Base-by-base conservation (phyloP, 2,797 vertebrate species). In the Loris lydekkerianus region DNA sequence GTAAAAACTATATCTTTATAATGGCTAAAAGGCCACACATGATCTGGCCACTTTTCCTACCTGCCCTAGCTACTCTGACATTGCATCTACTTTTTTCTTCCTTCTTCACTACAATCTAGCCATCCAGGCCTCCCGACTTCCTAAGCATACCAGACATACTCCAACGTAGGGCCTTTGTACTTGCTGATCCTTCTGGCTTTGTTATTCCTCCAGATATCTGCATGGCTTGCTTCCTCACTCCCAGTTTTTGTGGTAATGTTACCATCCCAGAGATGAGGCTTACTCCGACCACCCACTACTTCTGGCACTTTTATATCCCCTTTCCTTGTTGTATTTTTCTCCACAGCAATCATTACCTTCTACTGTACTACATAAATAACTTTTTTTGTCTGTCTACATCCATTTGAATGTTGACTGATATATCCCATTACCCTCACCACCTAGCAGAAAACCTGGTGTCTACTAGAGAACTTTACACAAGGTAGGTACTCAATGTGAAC, bases 241-340 rank as follows among this genome's bases (percentile, higher is more conserved):
- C n/a, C 34, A 60, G 31, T 70, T 83, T 70, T 67, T 83, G 27
- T 18, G 46, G 10, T 94, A 60, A 75, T 15, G 40, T 81, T 82
- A 93, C 14, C 23, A 86, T 72, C 67, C 76, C n/a, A 43, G 20
- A 96, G 49, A 23, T 88, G 40, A 94, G 82, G 78, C 17, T 43
- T 83, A 46, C 53, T 85, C 15, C 58, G 53, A 70, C 13, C 8
- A 53, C 9, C 1, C 6, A 58, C 15, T 81, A 46, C 63, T 77
- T 46, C 34, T 63, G 20, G 56, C 34, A 84, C 31, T 86, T 94
- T 92, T 60, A 61, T 63, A 65, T 29, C 25, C 4, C 29, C 3
- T 25, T 93, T 93, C 10, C 34, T 27, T 78, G 5, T 83, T 83
- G 83, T 88, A 63, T 88, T 92, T 92, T 89, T 91, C 18, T 61